Evolutionary conservation across 2,888 invertebrate genomes (phyloP).

Genomic region (Acanthacorydalis orientalis): DNA sequence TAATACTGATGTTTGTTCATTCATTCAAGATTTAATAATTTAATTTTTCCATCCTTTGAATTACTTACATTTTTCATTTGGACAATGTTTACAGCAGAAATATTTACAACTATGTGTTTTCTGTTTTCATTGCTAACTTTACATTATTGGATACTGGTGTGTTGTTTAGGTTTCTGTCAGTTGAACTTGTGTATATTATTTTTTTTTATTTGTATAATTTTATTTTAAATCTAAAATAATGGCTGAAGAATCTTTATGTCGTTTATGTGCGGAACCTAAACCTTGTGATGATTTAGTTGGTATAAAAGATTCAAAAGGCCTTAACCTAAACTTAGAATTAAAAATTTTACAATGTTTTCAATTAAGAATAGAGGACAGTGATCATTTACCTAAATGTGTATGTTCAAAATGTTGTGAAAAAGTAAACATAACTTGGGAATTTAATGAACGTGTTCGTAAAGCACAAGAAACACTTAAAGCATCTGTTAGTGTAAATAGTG

Average conservation of each 20-base stretch:
- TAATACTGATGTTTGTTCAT: too few species aligned
- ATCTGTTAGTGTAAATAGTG: slow-evolving; percentile 1
- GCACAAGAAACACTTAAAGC: slow-evolving; percentile 20
- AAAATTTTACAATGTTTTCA: slow-evolving; percentile 23
- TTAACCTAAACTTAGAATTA: slow-evolving; percentile 15
- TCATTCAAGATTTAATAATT: too few species aligned
- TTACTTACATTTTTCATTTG: too few species aligned
- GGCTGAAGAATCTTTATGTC: slow-evolving; percentile 15
- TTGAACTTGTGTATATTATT: too few species aligned
- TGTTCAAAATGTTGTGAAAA: slow-evolving; percentile 22
- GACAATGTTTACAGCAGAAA: too few species aligned
- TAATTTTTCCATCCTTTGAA: too few species aligned
- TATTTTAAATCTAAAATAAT: slow-evolving; percentile 1
- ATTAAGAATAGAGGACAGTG: slow-evolving; percentile 19
- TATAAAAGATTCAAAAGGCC: slow-evolving; percentile 16
- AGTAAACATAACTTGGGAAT: slow-evolving; percentile 23
- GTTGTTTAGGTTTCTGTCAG: too few species aligned
- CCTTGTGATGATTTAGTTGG: slow-evolving; percentile 16
- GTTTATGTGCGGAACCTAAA: slow-evolving; percentile 23
- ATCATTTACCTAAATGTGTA: slow-evolving; percentile 20
- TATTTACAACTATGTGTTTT: too few species aligned
- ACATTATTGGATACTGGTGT: too few species aligned
- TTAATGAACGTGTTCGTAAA: slow-evolving; percentile 22
- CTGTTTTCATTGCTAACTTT: too few species aligned
- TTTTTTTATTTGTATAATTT: too few species aligned